Evolutionary conservation across 1,140 invertebrate genomes (phyloP).

Genomic region (Drosophila grimshawi): DNA sequence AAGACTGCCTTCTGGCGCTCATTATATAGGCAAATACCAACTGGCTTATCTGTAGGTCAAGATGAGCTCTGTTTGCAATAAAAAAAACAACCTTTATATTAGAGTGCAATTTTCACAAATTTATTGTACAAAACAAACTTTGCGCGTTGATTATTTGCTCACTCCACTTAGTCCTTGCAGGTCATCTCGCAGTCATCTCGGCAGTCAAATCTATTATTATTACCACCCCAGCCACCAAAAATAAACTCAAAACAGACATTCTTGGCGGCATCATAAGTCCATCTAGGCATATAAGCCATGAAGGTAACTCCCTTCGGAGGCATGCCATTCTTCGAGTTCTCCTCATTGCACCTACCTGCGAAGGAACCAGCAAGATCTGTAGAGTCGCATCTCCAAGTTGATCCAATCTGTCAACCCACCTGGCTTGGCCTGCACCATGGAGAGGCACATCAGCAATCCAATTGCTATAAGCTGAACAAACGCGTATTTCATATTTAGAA

Average conservation of each 20-base stretch:
- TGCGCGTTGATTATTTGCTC: not conserved
- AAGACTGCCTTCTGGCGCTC: not conserved
- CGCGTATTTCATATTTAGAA: conserved; percentile 44
- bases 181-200: conserved; percentile 53
- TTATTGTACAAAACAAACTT: conserved; percentile 44
- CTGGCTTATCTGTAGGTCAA: conserved; percentile 69
- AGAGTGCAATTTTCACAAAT: conserved; percentile 37
- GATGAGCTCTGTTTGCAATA: conserved; percentile 28
- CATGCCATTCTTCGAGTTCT: conserved; percentile 60
- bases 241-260: conserved; percentile 91
- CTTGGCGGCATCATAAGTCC: conserved; percentile 88
- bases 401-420: conserved; percentile 26
- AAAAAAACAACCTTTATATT: conserved; percentile 61
- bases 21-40: conserved; percentile 72
- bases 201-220: conserved; percentile 62
- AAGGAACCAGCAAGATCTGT: too few species aligned
- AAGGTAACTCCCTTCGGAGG: conserved; percentile 63
- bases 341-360: conserved; percentile 50
- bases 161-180: conserved; percentile 63
- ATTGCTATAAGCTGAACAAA: conserved; percentile 35
- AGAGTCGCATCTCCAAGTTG: too few species aligned
- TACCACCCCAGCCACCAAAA: conserved; percentile 87
- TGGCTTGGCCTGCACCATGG: conserved; percentile 42
- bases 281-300: conserved; percentile 76
- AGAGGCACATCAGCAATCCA: conserved; percentile 37